Percentiles rank a stretch among this genome's conserved stretches.
Conservation (phyloP, 2,888 invertebrate species). For the Lamellibrachia satsuma region DNA sequence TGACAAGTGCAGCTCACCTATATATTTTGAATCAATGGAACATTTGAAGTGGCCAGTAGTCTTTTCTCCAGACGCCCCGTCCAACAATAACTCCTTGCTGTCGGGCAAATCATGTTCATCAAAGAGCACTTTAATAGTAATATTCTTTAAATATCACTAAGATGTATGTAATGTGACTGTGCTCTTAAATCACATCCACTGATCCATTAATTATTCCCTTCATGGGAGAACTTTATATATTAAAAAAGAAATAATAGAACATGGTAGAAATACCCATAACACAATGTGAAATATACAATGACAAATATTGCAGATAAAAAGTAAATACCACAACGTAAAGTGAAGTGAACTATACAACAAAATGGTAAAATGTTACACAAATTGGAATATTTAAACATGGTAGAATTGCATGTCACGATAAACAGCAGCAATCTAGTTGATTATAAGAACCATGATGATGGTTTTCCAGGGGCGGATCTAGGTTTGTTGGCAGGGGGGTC, state of each 20-base stretch:
- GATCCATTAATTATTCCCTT: background rate
- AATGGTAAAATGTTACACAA: too few relatives aligned
- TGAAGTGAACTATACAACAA: too few relatives aligned
- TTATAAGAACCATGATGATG: too few relatives aligned
- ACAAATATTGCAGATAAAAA: too few relatives aligned
- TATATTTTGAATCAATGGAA: slow-evolving; percentile 1
- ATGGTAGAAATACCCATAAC: too few relatives aligned
- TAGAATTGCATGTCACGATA: too few relatives aligned
- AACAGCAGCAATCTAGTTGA: too few relatives aligned
- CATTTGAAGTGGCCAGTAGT: background rate
- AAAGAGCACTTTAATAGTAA: background rate
- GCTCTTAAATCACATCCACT: background rate
- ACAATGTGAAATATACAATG: too few relatives aligned
- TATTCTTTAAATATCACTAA: background rate
- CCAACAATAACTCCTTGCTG: background rate
- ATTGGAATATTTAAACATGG: too few relatives aligned
- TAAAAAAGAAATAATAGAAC: background rate
- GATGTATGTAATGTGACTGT: background rate
- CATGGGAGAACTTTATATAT: background rate
- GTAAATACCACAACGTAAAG: too few relatives aligned
- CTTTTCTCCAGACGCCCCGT: background rate
- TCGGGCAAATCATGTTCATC: background rate
- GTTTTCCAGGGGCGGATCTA: too few relatives aligned
- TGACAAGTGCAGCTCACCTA: background rate
- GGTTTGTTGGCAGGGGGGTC: too few relatives aligned